A percentile compares a stretch with the other conserved stretches of the same genome.
phyloP scores from a whole-genome alignment of 2,888 invertebrate genomes.

The Brachycybe producta region DNA sequence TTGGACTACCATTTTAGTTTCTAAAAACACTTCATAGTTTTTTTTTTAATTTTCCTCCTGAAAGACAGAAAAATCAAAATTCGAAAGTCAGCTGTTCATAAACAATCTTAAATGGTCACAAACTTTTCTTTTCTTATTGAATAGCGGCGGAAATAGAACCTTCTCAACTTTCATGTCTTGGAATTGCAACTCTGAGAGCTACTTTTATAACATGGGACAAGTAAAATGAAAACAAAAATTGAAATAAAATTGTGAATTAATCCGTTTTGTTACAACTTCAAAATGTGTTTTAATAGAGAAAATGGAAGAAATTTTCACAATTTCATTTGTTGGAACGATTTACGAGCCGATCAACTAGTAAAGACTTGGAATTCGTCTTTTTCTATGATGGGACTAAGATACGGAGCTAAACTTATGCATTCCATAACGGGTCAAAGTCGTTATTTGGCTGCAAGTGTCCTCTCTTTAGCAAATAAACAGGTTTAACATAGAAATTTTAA shows the following conservation, averaged over 20 bases:
- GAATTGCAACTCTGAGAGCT: constrained; percentile 67
- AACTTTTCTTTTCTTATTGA: too few species aligned
- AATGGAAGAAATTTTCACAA: constrained; percentile 65
- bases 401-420: constrained; percentile 55
- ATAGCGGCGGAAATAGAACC: constrained; percentile 57
- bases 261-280: too few species aligned
- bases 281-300: constrained; percentile 30
- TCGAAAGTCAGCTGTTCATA: too few species aligned
- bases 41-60: too few species aligned
- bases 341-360: constrained; percentile 58
- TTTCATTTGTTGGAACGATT: constrained; percentile 83
- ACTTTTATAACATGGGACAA: constrained; percentile 76
- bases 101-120: too few species aligned
- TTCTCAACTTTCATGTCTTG: constrained; percentile 58
- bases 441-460: constrained; percentile 68
- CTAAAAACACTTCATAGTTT: too few species aligned
- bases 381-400: constrained; percentile 51
- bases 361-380: constrained; percentile 64
- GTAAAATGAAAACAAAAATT: constrained; percentile 24
- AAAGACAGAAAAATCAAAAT: too few species aligned
- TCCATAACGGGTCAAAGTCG: constrained; percentile 62
- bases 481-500: constrained; percentile 41
- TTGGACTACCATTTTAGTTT: too few species aligned
- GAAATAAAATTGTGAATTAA: background rate
- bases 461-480: constrained; percentile 74